A percentile compares a stretch with the other conserved stretches of the same genome.
phyloP scores from a whole-genome alignment of 1,140 invertebrate species.

The Odontomachus brunneus region DNA sequence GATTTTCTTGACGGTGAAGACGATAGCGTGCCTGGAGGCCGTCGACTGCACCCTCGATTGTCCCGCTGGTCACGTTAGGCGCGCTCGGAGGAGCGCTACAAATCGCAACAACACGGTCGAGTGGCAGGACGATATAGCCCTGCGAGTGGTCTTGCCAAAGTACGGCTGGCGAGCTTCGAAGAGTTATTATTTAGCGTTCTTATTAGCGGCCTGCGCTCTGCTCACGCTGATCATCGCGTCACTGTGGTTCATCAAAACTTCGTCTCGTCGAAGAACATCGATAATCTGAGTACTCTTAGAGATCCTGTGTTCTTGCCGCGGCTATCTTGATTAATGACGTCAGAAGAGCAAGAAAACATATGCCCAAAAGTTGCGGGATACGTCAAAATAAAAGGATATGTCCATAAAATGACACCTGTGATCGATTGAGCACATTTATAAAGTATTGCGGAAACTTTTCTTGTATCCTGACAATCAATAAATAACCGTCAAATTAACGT shows the following conservation, averaged over 20 bases:
- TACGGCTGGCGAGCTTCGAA: constrained; percentile 6
- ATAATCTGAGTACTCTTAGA: constrained; percentile 39
- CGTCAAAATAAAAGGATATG: too few relatives aligned
- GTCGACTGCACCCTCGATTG: constrained; percentile 86
- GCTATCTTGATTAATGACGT: too few relatives aligned
- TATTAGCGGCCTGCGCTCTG: constrained; percentile 26
- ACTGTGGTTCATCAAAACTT: constrained; percentile 58
- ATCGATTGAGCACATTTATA: too few relatives aligned
- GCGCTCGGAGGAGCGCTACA: constrained; percentile 64
- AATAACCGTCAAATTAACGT: too few relatives aligned
- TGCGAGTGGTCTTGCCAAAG: constrained; percentile 66
- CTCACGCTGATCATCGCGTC: constrained; percentile 32
- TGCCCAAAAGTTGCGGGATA: too few relatives aligned
- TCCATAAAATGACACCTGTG: too few relatives aligned
- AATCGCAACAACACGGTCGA: constrained; percentile 67
- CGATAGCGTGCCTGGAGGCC: constrained; percentile 87
- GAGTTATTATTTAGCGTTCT: constrained; percentile 59
- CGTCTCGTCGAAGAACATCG: constrained; percentile 30
- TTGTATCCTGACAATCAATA: too few relatives aligned
- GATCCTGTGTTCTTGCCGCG: too few relatives aligned
- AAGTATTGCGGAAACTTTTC: too few relatives aligned
- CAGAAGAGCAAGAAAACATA: too few relatives aligned
- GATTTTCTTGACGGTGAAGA: constrained; percentile 87
- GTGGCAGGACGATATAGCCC: constrained; percentile 76
- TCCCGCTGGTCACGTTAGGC: constrained; percentile 71